Evolutionary conservation across 1,140 invertebrate species (phyloP).

Genomic region (Halictus rubicundus): DNA sequence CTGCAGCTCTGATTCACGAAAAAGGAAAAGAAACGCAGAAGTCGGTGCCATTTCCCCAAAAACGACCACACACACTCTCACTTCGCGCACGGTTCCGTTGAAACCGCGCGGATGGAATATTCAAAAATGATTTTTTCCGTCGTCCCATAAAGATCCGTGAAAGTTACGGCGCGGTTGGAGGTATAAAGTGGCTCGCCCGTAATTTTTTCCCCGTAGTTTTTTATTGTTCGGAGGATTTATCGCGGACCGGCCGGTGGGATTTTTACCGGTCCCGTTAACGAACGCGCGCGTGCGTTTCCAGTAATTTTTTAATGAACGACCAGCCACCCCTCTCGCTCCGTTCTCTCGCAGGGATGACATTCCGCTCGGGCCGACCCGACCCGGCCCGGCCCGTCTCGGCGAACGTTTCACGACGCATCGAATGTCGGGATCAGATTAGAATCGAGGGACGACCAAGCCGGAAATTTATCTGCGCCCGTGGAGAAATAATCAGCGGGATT

Average conservation of each 20-base stretch:
- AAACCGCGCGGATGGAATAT: no score
- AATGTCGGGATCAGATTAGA: conserved; percentile 77
- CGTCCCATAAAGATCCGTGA: conserved; percentile 24
- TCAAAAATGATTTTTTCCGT: background rate
- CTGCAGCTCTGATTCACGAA: no score
- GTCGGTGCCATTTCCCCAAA: no score
- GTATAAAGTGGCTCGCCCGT: conserved; percentile 29
- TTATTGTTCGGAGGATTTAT: conserved; percentile 58
- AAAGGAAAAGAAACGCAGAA: no score
- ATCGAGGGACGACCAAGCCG: conserved; percentile 71
- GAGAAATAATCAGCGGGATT: conserved; percentile 76
- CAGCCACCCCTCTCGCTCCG: background rate
- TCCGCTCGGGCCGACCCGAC: conserved; percentile 32
- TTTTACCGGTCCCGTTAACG: conserved; percentile 43
- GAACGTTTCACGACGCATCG: conserved; percentile 62
- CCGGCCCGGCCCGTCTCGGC: background rate
- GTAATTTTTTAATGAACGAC: conserved; percentile 67
- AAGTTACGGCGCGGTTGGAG: background rate
- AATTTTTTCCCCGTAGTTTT: background rate
- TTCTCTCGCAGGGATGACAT: conserved; percentile 64
- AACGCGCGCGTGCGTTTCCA: conserved; percentile 41
- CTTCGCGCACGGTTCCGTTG: no score
- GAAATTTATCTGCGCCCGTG: conserved; percentile 75
- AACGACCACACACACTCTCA: no score
- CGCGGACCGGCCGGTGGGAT: conserved; percentile 5